Evolutionary conservation across 2,797 vertebrate genomes (phyloP).

Genomic region (Thamnophis elegans): DNA sequence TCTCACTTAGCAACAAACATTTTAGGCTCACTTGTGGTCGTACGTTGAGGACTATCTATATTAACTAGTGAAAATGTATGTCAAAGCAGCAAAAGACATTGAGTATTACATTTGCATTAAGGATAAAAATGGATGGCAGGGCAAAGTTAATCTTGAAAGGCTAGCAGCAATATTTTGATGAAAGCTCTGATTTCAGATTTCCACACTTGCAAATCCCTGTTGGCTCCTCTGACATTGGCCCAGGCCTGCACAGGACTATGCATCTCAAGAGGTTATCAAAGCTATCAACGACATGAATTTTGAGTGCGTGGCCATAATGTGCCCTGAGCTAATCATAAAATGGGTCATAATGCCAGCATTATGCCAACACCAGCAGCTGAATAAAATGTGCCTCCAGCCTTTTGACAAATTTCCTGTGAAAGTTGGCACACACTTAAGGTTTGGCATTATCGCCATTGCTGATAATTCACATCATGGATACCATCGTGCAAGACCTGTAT

Average conservation of each 20-base stretch:
- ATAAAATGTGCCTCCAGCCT: neutral
- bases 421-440: neutral
- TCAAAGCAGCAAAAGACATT: neutral
- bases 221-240: neutral
- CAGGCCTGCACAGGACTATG: neutral
- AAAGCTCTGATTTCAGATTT: neutral
- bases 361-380: neutral
- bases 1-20: neutral
- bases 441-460: neutral
- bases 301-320: neutral
- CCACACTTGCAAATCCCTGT: neutral
- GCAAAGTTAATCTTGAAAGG: neutral
- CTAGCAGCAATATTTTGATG: neutral
- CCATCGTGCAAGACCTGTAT: neutral
- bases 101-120: neutral
- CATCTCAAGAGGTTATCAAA: neutral
- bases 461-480: neutral
- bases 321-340: neutral
- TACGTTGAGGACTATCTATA: neutral
- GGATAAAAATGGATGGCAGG: neutral
- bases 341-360: neutral
- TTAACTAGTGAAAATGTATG: neutral
- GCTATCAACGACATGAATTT: neutral
- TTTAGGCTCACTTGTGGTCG: neutral
- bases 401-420: neutral